Percentiles rank a stretch among this genome's conserved stretches.
These are phyloP conservation scores for Aricia artaxerxes DNA, from an alignment of 2,888 invertebrate genomes.

Conservation along the genomic window DNA sequence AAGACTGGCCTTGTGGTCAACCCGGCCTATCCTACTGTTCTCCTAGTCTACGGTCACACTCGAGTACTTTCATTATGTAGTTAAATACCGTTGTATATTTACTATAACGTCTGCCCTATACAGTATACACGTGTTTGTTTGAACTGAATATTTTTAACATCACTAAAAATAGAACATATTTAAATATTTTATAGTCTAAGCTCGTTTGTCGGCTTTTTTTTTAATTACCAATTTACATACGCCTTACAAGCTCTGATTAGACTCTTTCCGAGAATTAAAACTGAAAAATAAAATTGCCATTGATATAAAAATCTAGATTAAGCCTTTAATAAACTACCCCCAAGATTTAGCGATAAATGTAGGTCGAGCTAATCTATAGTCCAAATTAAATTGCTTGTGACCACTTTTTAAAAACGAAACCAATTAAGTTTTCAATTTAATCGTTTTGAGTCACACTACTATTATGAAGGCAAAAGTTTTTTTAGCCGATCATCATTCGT, in stretches of 20 bases:
- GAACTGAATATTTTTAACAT: conserved; percentile 5
- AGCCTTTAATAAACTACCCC: neutral
- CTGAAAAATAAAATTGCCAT: neutral
- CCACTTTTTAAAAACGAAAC: neutral
- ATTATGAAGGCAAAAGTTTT: neutral
- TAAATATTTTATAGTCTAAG: neutral
- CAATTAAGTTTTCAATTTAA: conserved; percentile 1
- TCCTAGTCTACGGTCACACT: neutral
- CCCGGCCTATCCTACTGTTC: neutral
- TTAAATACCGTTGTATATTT: conserved; percentile 23
- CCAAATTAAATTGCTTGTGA: neutral
- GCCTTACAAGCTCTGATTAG: neutral
- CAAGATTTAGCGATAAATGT: neutral
- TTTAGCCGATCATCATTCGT: neutral
- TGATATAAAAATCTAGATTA: neutral
- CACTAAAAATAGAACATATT: neutral
- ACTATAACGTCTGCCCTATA: neutral
- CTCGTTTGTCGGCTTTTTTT: neutral
- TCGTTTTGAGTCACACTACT: neutral
- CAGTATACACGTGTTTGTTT: neutral
- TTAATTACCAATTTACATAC: conserved; percentile 2
- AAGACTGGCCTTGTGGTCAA: too few species aligned
- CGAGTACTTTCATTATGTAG: conserved; percentile 5
- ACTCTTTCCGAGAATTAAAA: neutral
- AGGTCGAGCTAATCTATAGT: neutral